A percentile compares a stretch with the other conserved stretches of the same genome.
phyloP scores from a whole-genome alignment of 2,113 vertebrate species.

The Galemys pyrenaicus region DNA sequence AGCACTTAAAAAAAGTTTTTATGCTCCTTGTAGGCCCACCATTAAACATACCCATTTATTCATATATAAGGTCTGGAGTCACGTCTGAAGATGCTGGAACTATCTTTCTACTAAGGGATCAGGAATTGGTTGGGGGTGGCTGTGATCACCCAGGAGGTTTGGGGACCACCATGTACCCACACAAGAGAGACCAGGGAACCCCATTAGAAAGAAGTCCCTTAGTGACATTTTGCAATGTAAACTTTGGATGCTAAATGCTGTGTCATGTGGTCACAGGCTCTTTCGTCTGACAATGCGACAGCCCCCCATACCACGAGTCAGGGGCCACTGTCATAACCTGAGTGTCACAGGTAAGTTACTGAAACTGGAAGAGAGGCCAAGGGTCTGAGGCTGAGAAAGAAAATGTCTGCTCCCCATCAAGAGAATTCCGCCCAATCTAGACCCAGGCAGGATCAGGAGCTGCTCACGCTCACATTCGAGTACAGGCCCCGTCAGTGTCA shows the following conservation, averaged over 20 bases:
- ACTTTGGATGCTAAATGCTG: background rate
- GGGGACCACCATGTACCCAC: background rate
- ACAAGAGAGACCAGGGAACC: background rate
- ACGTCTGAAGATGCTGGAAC: constrained; percentile 47
- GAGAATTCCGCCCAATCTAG: background rate
- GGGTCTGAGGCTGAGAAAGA: background rate
- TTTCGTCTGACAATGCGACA: background rate
- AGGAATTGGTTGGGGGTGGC: fast-evolving
- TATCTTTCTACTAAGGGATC: background rate
- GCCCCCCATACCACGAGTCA: fast-evolving
- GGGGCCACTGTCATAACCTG: background rate
- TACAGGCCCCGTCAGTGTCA: background rate
- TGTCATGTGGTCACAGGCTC: background rate
- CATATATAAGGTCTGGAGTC: constrained; percentile 28
- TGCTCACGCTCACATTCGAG: background rate
- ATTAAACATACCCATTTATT: constrained; percentile 18
- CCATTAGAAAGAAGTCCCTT: background rate
- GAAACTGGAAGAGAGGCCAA: background rate
- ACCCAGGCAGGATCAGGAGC: background rate
- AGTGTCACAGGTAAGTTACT: background rate
- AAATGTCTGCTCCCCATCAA: background rate
- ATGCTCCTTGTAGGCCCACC: constrained; percentile 53
- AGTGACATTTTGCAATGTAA: background rate
- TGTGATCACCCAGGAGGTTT: background rate
- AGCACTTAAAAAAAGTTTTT: background rate